Percentiles rank a stretch among this genome's conserved stretches.
These are phyloP conservation scores for Eublepharis macularius DNA, from an alignment of 2,113 vertebrate genomes.

Conservation along the genomic window DNA sequence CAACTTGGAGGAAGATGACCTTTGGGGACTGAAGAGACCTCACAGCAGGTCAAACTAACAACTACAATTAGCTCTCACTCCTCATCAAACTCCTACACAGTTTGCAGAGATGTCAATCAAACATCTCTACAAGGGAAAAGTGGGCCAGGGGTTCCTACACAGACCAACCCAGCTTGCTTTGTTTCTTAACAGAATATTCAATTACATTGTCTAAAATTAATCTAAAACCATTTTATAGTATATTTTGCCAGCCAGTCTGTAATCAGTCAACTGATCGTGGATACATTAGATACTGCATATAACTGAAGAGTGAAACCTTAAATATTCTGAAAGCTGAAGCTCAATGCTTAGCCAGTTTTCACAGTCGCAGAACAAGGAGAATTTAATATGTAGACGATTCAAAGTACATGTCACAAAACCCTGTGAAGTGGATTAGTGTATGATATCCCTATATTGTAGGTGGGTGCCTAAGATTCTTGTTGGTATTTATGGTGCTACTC, in stretches of 20 bases:
- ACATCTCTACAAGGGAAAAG: background rate
- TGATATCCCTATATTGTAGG: background rate
- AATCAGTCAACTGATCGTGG: too few species aligned
- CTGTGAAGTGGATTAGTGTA: background rate
- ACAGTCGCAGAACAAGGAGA: too few species aligned
- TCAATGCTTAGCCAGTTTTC: background rate
- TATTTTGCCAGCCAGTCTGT: background rate
- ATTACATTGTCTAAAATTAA: background rate
- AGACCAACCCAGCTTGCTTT: background rate
- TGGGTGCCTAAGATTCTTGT: too few species aligned
- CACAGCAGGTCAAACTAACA: slow-evolving; percentile 47
- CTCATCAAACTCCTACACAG: slow-evolving; percentile 41
- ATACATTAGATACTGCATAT: too few species aligned
- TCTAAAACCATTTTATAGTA: background rate
- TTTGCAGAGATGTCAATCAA: slow-evolving; percentile 64
- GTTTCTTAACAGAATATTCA: background rate
- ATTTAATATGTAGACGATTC: background rate
- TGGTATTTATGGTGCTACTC: too few species aligned
- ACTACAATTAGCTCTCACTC: slow-evolving; percentile 52
- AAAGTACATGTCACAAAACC: background rate
- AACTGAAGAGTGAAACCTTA: background rate
- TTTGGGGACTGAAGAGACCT: slow-evolving; percentile 49
- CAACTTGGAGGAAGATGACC: slow-evolving; percentile 33
- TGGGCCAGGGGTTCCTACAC: background rate
- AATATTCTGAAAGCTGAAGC: too few species aligned